Conservation (phyloP, 2,888 invertebrate genomes). For the Orthosia cruda region DNA sequence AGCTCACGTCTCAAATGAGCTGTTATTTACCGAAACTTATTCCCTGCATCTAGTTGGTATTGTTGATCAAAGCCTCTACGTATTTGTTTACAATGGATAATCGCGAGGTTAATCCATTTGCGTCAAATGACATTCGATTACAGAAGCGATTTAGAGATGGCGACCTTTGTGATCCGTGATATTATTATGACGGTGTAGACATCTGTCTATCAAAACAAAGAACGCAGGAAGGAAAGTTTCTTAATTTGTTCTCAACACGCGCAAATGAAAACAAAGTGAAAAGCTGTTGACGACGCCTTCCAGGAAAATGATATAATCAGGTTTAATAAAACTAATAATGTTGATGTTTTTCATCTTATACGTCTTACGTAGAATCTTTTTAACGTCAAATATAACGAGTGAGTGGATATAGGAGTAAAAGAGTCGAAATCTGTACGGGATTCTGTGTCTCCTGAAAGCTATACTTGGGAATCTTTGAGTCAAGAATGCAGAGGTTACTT, state of each 20-base stretch:
- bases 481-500: too few species aligned
- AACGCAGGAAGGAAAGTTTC: constrained; percentile 44
- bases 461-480: too few species aligned
- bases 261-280: not conserved
- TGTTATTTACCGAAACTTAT: too few species aligned
- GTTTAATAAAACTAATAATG: too few species aligned
- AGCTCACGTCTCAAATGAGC: too few species aligned
- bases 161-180: constrained; percentile 22
- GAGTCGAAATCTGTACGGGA: too few species aligned
- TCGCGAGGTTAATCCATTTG: constrained; percentile 54
- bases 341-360: too few species aligned
- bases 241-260: constrained; percentile 5
- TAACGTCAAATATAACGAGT: too few species aligned
- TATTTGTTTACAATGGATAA: constrained; percentile 13
- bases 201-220: constrained; percentile 42
- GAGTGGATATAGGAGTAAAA: too few species aligned
- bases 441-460: too few species aligned
- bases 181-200: constrained; percentile 32
- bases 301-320: not conserved
- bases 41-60: too few species aligned
- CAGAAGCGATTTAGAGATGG: constrained; percentile 27
- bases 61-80: not conserved
- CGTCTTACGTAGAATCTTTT: too few species aligned
- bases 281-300: not conserved
- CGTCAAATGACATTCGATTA: constrained; percentile 53